These are phyloP conservation scores for Pycnomerus fuliginosus DNA, from an alignment of 2,888 invertebrate genomes.

Conservation along the genomic window DNA sequence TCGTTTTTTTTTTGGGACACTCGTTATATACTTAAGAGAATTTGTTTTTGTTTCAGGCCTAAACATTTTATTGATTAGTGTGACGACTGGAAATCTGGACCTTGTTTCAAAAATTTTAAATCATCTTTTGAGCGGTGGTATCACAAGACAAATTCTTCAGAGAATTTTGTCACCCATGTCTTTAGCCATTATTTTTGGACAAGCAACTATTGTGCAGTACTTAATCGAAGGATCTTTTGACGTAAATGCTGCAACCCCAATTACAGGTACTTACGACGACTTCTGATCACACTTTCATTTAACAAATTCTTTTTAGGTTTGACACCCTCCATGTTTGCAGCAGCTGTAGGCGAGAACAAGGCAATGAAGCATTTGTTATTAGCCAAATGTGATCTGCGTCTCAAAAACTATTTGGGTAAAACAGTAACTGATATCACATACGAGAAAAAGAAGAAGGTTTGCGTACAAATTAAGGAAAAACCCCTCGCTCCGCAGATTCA, in stretches of 20 bases:
- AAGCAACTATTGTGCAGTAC: slow-evolving; percentile 7
- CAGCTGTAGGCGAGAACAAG: slow-evolving; percentile 37
- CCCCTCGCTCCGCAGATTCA: no score
- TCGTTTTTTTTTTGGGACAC: no score
- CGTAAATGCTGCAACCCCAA: slow-evolving; percentile 33
- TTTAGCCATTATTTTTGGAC: slow-evolving; percentile 41
- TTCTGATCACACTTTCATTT: no score
- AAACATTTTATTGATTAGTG: slow-evolving; percentile 43
- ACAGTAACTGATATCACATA: no score
- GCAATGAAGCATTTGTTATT: slow-evolving; percentile 35
- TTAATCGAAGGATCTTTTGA: slow-evolving; percentile 41
- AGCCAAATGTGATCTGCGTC: no score
- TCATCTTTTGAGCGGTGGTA: slow-evolving; percentile 44
- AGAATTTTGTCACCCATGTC: slow-evolving; percentile 43
- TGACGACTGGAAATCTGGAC: slow-evolving; percentile 43
- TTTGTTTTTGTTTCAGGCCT: no score
- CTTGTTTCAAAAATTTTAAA: slow-evolving; percentile 41
- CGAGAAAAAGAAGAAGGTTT: no score
- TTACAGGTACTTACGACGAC: slow-evolving; percentile 42
- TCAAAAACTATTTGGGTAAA: no score
- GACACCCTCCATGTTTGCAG: slow-evolving; percentile 47
- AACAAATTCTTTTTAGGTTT: slow-evolving; percentile 44
- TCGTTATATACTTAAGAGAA: no score
- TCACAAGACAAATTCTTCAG: slow-evolving; percentile 45
- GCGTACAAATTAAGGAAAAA: no score